Evolutionary conservation across 2,888 invertebrate species (phyloP).

Genomic region (Papilio demoleus): DNA sequence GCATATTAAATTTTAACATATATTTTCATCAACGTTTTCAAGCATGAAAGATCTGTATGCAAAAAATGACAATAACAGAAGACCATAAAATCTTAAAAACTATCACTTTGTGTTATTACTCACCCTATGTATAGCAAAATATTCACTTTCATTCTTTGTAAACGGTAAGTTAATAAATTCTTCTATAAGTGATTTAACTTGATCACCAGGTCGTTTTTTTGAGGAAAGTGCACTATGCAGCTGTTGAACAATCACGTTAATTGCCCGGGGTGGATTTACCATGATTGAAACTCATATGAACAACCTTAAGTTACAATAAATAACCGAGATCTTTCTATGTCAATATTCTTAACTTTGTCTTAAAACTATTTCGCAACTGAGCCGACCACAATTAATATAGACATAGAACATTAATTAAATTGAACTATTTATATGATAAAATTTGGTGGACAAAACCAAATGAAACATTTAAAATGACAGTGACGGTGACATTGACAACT

Average conservation of each 20-base stretch:
- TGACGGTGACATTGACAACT: background rate
- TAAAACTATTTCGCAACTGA: background rate
- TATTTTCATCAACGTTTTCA: no score
- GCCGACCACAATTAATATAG: background rate
- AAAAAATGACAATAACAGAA: background rate
- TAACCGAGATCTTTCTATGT: background rate
- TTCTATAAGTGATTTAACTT: constrained; percentile 79
- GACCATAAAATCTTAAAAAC: no score
- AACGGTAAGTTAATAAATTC: constrained; percentile 73
- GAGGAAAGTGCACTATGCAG: constrained; percentile 42
- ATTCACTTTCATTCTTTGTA: background rate
- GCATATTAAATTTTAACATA: no score
- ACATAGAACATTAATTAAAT: background rate
- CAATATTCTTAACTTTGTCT: background rate
- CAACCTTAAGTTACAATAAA: background rate
- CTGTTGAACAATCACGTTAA: constrained; percentile 6
- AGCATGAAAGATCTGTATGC: no score
- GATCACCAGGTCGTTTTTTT: constrained; percentile 56
- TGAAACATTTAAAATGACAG: background rate
- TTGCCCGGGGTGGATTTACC: constrained; percentile 7
- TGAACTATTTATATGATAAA: background rate
- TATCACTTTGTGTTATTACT: no score
- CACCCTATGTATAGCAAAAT: constrained; percentile 9
- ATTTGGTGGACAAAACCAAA: background rate
- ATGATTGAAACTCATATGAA: background rate